phyloP scores from a whole-genome alignment of 2,797 vertebrate genomes.

The Eremophila alpestris region DNA sequence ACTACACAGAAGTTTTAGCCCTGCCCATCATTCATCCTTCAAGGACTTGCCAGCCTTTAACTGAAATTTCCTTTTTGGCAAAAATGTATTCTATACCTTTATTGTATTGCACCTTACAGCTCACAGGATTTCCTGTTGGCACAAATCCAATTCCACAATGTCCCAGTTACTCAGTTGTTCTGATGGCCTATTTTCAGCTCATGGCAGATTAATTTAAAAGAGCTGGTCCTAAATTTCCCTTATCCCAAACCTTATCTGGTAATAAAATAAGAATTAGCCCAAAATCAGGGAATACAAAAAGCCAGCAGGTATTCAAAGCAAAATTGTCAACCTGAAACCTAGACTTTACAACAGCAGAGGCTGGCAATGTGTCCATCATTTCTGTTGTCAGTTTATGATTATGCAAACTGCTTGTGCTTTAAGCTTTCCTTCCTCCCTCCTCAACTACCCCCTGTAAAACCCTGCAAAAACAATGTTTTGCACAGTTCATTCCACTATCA shows the following conservation, averaged over 20 bases:
- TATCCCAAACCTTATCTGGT: not conserved
- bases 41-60: not conserved
- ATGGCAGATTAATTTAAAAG: not conserved
- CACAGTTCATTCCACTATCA: not conserved
- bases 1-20: not conserved
- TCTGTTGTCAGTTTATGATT: not conserved
- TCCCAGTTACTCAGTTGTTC: not conserved
- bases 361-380: not conserved
- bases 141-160: not conserved
- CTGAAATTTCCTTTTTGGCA: not conserved
- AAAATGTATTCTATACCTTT: not conserved
- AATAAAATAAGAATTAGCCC: not conserved
- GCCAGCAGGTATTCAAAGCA: not conserved
- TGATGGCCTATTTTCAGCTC: not conserved
- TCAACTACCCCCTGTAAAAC: not conserved
- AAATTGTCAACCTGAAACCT: not conserved
- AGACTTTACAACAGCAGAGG: not conserved
- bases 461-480: not conserved
- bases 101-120: not conserved
- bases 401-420: not conserved
- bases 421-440: not conserved
- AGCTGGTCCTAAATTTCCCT: not conserved
- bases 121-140: not conserved
- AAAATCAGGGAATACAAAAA: not conserved
- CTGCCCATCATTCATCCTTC: not conserved